Evolutionary conservation across 2,888 invertebrate genomes (phyloP).

Genomic region (Stegana nigrithorax): DNA sequence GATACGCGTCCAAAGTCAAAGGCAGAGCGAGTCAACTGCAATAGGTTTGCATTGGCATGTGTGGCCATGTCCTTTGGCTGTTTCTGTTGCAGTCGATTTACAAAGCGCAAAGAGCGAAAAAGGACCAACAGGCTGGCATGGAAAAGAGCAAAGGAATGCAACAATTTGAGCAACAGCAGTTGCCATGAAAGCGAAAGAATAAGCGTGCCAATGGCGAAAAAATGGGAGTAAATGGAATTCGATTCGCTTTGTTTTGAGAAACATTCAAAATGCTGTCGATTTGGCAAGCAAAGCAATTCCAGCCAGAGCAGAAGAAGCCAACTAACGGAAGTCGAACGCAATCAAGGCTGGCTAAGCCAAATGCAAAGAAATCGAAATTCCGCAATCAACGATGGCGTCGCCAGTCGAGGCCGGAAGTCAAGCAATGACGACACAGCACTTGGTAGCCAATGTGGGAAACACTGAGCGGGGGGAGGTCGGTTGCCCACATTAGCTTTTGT

Average conservation of each 20-base stretch:
- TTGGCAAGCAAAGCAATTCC: neutral
- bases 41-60: too few relatives aligned
- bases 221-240: neutral
- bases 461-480: too few relatives aligned
- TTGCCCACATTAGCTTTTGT: too few relatives aligned
- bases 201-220: neutral
- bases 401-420: neutral
- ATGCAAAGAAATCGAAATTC: neutral
- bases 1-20: too few relatives aligned
- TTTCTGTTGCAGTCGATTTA: neutral
- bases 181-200: neutral
- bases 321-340: neutral
- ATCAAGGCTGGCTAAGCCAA: too few relatives aligned
- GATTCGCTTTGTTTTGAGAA: too few relatives aligned
- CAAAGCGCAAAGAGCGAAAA: neutral
- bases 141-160: neutral
- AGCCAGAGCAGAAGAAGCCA: neutral
- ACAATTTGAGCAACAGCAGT: neutral
- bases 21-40: too few relatives aligned
- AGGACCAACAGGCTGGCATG: too few relatives aligned
- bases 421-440: neutral
- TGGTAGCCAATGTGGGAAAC: too few relatives aligned
- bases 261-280: too few relatives aligned
- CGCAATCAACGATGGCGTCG: constrained; percentile 7
- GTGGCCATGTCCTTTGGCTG: neutral